These are phyloP conservation scores for Blastobasis lacticolella DNA, from an alignment of 2,888 invertebrate species.

Conservation along the genomic window DNA sequence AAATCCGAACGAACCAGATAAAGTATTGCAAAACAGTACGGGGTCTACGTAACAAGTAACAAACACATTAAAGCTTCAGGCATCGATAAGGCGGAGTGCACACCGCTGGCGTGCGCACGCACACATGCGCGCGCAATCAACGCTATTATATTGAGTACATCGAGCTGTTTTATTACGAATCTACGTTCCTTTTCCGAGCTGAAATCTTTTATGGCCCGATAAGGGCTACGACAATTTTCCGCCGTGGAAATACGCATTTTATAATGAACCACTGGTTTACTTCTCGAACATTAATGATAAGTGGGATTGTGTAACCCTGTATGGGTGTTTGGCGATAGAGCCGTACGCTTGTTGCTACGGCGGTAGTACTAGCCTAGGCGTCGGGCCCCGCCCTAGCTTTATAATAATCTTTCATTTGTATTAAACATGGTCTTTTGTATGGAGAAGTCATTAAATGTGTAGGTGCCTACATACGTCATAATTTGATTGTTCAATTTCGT, in stretches of 20 bases:
- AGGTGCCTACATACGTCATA: too few relatives aligned
- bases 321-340: too few relatives aligned
- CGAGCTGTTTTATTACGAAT: slow-evolving; percentile 30
- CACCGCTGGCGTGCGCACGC: neutral
- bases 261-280: slow-evolving; percentile 27
- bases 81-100: neutral
- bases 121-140: neutral
- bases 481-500: too few relatives aligned
- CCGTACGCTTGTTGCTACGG: too few relatives aligned
- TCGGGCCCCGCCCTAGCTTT: too few relatives aligned
- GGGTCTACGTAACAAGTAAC: too few relatives aligned
- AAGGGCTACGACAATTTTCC: slow-evolving; percentile 58
- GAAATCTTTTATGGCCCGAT: slow-evolving; percentile 51
- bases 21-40: too few relatives aligned
- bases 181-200: slow-evolving; percentile 27
- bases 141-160: slow-evolving; percentile 15
- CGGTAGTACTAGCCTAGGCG: too few relatives aligned
- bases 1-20: too few relatives aligned
- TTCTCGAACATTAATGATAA: slow-evolving; percentile 1
- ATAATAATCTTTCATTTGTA: too few relatives aligned
- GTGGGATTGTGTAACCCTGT: neutral
- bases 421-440: too few relatives aligned
- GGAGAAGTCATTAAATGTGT: too few relatives aligned
- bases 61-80: neutral
- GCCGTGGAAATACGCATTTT: slow-evolving; percentile 42